Evolutionary conservation across 35 echinoderm and acorn worm genomes (phyloP).

Genomic region (Ptychodera flava): DNA sequence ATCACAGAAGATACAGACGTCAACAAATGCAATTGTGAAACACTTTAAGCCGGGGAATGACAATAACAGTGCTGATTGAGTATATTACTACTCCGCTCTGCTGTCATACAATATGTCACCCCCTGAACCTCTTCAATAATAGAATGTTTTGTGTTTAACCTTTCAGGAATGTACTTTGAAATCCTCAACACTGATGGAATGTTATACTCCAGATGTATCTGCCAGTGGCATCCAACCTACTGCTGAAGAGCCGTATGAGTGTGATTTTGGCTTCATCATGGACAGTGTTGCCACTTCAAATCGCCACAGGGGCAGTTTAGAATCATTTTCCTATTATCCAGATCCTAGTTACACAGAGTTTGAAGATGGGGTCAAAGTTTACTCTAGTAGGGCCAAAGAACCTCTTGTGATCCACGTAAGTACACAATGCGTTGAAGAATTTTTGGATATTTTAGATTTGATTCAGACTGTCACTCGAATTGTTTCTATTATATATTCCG

Average conservation of each 20-base stretch:
- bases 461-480: no score
- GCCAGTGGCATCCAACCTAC: slow-evolving; percentile 15
- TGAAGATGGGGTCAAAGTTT: neutral
- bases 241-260: slow-evolving; percentile 22
- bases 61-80: no score
- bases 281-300: slow-evolving; percentile 58
- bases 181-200: slow-evolving; percentile 15
- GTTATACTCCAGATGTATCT: slow-evolving; percentile 55
- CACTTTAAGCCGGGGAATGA: no score
- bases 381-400: neutral
- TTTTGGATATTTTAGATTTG: no score
- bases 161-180: slow-evolving; percentile 30
- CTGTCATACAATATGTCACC: neutral
- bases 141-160: neutral
- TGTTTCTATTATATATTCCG: no score
- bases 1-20: no score
- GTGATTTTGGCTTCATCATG: slow-evolving; percentile 56
- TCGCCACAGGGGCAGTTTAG: slow-evolving; percentile 13
- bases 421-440: neutral
- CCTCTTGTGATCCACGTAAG: neutral
- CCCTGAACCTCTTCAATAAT: neutral
- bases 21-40: no score
- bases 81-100: neutral
- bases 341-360: neutral
- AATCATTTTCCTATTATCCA: neutral